Evolutionary conservation across 2,888 invertebrate genomes (phyloP), one percentile per base, ranked within the genome.

Genomic region (Mantis religiosa): DNA sequence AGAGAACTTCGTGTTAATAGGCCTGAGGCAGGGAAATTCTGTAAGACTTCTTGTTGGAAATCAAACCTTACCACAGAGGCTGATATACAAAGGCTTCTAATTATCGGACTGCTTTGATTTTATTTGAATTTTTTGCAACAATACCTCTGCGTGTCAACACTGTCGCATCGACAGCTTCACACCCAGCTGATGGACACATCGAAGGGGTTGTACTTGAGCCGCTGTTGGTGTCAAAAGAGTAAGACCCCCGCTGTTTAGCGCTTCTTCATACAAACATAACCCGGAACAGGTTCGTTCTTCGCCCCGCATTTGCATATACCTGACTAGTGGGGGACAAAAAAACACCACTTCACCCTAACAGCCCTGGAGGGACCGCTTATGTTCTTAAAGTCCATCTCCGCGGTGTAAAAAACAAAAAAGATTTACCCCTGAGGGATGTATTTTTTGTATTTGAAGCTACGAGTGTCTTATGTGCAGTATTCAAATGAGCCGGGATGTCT

Each of bases 401-500:
- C n/a, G 87, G 87, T 28, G 87, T 82, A 34, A 25, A 87, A 87
- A 28, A 87, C 28, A 25, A 87, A 41, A 87, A 87, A 86, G 71
- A 71, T 71, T 71, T 47, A 82, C 28, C 41, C 28, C 82, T 71
- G 25, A 27, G 82, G 88, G 89, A 81, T 71, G 81, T 84, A 83
- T 89, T 89, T 89, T 89, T 89, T 89, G 30, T 85, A 88, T 88
- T 88, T 89, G 83, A 89, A 89, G 85, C 85, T 86, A 87, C 82
- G 89, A 88, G 54, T 85, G 89, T 71, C 85, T 84, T 83, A 89
- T 83, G 87, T 83, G 85, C 82, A 89, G 88, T 89, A 89, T 89
- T 89, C 86, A 89, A 89, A 88, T 89, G 88, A 83, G 82, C 15
- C 71, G 86, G 88, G 89, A 89, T 89, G 89, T 88, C 89, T 87